Base-by-base conservation (phyloP, 2,113 vertebrate species). In the Xiphophorus maculatus region DNA sequence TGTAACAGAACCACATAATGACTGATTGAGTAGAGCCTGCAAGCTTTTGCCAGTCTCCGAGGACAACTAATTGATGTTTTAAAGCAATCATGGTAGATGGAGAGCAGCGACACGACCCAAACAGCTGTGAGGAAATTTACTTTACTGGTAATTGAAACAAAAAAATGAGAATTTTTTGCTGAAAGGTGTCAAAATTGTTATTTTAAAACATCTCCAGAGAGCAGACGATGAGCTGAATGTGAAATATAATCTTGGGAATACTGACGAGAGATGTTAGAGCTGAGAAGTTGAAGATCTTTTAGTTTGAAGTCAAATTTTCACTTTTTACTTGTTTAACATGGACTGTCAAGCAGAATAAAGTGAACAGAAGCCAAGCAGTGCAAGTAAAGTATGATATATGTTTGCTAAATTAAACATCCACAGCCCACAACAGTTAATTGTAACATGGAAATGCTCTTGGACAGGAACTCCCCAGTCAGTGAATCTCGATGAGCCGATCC, bases 51-150 rank as follows among this genome's bases (percentile, higher is more conserved):
- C 66, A 70, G 66, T 75, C 84, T 81, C 74, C 10, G 68, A 61
- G 48, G 71, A 81, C 67, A 72, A 73, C 70, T 84, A 90, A 88
- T 86, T 78, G 84, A 82, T 82, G 75, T 65, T 84, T 79, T 81
- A 81, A 72, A 77, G 62, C 35, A 17, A 68, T 75, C 66, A 33
- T 62, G 66, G 75, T 68, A 73, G 80, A 68, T 66, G 78, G 68
- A 71, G 65, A 61, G 22, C 72, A 64, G 40, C 62, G 27, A 37
- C 71, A 67, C 8, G 30, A 30, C n/a, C 32, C 75, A 74, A 72
- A 66, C 68, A 81, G 22, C 64, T 40, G 64, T 35, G 58, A 86
- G 79, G 77, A 85, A 78, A 85, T 48, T 77, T 10, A 44, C 64
- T 28, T 67, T 61, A 30, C 61, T 63, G 29, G 69, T 77, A 67